Evolutionary conservation across 1,140 invertebrate genomes (phyloP).

Genomic region (Octopus bimaculoides): DNA sequence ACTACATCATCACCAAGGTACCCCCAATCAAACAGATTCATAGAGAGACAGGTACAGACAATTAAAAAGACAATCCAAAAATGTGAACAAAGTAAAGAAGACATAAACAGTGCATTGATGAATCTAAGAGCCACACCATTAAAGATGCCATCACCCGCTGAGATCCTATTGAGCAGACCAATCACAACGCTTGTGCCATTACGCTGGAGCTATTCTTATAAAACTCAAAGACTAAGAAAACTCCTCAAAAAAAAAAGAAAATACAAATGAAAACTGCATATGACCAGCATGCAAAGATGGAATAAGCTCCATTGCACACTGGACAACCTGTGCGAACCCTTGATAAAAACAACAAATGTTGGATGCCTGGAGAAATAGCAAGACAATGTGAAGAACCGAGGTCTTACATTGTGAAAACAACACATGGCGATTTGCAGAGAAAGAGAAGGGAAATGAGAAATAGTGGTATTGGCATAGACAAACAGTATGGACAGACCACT

Average conservation of each 20-base stretch:
- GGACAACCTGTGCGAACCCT: background rate
- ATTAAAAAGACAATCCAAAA: background rate
- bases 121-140: background rate
- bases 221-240: background rate
- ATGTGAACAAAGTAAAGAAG: background rate
- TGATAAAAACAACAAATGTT: background rate
- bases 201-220: background rate
- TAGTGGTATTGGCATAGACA: no score
- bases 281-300: background rate
- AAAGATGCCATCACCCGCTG: background rate
- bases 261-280: background rate
- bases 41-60: background rate
- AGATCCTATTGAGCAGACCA: background rate
- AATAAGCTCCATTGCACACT: background rate
- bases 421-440: background rate
- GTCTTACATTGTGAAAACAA: background rate
- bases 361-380: background rate
- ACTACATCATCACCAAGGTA: conserved; percentile 23
- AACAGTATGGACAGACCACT: no score
- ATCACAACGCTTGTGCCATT: background rate
- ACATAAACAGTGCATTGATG: background rate
- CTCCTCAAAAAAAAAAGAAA: background rate
- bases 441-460: no score
- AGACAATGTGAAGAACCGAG: background rate
- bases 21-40: conserved; percentile 26